These are phyloP conservation scores for Capreolus pygargus DNA, from an alignment of 2,113 vertebrate species.

Conservation along the genomic window DNA sequence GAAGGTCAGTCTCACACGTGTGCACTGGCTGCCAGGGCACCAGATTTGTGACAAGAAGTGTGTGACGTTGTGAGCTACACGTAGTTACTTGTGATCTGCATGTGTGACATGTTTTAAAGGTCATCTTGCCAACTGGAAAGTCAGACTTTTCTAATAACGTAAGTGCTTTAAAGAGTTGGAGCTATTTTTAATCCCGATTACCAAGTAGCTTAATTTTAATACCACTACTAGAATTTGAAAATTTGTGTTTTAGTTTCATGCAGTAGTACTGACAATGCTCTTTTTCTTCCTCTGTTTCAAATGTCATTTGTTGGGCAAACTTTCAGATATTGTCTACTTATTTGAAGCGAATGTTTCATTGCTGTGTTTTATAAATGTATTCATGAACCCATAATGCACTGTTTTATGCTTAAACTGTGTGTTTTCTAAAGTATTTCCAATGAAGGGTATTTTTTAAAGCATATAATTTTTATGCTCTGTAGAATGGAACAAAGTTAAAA, in stretches of 20 bases:
- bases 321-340: neutral
- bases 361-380: neutral
- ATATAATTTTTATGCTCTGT: conserved; percentile 9
- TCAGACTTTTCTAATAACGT: neutral
- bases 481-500: neutral
- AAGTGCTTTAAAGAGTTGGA: neutral
- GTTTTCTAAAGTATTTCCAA: conserved; percentile 50
- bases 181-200: neutral
- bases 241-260: neutral
- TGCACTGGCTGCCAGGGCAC: rapidly evolving
- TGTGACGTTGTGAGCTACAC: rapidly evolving
- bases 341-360: neutral
- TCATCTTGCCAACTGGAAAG: neutral
- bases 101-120: neutral
- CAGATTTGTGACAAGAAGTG: too few species aligned
- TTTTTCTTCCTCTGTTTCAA: neutral
- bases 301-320: neutral
- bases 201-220: neutral
- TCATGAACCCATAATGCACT: neutral
- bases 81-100: neutral
- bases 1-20: neutral
- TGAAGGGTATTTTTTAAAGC: neutral
- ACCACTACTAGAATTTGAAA: neutral
- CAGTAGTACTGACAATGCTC: neutral
- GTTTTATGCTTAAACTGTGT: neutral